phyloP scores from a whole-genome alignment of 2,113 vertebrate genomes.

The Thryonomys swinderianus region DNA sequence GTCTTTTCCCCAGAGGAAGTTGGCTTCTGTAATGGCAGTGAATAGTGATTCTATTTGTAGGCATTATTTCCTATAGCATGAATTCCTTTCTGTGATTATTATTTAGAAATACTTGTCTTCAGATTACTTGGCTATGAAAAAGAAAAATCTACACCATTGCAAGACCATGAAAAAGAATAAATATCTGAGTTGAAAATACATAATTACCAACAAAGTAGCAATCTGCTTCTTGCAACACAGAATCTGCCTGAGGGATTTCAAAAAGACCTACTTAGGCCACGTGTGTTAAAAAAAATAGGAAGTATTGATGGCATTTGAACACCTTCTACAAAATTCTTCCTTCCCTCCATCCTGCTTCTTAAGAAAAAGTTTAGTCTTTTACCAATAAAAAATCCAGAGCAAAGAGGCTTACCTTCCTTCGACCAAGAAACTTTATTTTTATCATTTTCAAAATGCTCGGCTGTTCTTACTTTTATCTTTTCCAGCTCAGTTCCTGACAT shows the following conservation, averaged over 20 bases:
- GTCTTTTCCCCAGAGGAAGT: slow-evolving; percentile 45
- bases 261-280: slow-evolving; percentile 7
- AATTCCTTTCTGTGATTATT: slow-evolving; percentile 61
- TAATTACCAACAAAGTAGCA: neutral
- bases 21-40: slow-evolving; percentile 74
- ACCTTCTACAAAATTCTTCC: neutral
- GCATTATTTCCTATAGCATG: slow-evolving; percentile 46
- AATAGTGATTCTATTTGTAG: slow-evolving; percentile 78
- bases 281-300: neutral
- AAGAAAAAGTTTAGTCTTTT: slow-evolving; percentile 24
- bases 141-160: neutral
- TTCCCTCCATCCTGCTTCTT: neutral
- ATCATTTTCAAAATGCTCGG: slow-evolving; percentile 87
- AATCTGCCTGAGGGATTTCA: neutral
- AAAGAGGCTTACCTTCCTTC: slow-evolving; percentile 86
- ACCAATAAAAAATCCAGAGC: neutral
- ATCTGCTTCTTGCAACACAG: neutral
- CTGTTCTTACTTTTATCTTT: slow-evolving; percentile 86
- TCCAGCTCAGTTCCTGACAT: slow-evolving; percentile 88
- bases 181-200: neutral
- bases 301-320: neutral
- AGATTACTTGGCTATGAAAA: slow-evolving; percentile 38
- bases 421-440: slow-evolving; percentile 88
- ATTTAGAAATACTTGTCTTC: slow-evolving; percentile 59
- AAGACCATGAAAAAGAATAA: neutral